These are phyloP conservation scores for Heliconius nattereri DNA, from an alignment of 1,140 invertebrate genomes.

Conservation along the genomic window DNA sequence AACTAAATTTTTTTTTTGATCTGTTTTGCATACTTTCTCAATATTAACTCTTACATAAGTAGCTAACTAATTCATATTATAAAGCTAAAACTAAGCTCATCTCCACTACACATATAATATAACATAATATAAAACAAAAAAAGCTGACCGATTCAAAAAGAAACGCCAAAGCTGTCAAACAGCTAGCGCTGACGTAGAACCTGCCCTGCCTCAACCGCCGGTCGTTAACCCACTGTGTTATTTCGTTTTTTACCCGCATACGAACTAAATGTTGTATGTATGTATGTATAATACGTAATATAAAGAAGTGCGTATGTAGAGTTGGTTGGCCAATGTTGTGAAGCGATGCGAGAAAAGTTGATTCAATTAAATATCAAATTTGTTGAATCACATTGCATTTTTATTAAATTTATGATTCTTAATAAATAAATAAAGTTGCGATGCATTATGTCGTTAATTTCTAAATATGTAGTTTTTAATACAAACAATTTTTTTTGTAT, in stretches of 20 bases:
- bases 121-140: conserved; percentile 23
- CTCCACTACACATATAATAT: neutral
- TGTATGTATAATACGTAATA: conserved; percentile 50
- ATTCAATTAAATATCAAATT: too few relatives aligned
- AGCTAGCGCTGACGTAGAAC: conserved; percentile 63
- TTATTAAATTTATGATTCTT: too few relatives aligned
- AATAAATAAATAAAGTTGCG: too few relatives aligned
- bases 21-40: too few relatives aligned
- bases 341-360: conserved; percentile 21
- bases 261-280: conserved; percentile 61
- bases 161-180: conserved; percentile 74
- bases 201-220: conserved; percentile 74
- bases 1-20: too few relatives aligned
- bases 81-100: neutral
- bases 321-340: conserved; percentile 2
- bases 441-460: too few relatives aligned
- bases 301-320: conserved; percentile 55
- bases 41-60: too few relatives aligned
- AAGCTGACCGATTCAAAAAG: conserved; percentile 72
- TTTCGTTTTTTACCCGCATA: conserved; percentile 75
- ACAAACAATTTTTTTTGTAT: too few relatives aligned
- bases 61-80: neutral
- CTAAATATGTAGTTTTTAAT: too few relatives aligned
- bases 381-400: too few relatives aligned
- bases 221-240: conserved; percentile 68